phyloP scores from a whole-genome alignment of 2,797 vertebrate genomes.

The Enteromius argenteus region DNA sequence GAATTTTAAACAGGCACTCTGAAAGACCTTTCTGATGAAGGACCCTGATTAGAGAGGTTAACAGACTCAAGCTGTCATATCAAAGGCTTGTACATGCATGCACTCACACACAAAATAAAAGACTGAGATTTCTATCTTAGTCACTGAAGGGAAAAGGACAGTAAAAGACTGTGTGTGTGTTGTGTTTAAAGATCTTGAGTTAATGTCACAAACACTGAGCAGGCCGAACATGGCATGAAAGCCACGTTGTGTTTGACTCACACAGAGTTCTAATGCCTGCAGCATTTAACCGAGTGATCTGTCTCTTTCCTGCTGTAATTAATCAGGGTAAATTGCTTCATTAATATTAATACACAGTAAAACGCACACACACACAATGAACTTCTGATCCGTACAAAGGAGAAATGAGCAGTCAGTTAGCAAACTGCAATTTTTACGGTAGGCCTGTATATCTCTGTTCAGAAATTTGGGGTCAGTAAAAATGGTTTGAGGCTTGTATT shows the following conservation, averaged over 20 bases:
- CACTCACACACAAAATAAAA: constrained; percentile 35
- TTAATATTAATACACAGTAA: constrained; percentile 44
- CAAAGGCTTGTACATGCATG: constrained; percentile 47
- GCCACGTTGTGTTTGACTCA: constrained; percentile 14
- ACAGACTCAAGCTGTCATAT: constrained; percentile 51
- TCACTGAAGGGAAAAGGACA: constrained; percentile 12
- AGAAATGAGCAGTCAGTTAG: background rate
- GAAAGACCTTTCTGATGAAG: constrained; percentile 51
- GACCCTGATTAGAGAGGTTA: constrained; percentile 56
- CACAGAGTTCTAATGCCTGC: constrained; percentile 30
- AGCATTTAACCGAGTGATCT: constrained; percentile 35
- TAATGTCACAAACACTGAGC: constrained; percentile 18
- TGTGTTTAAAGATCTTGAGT: constrained; percentile 25
- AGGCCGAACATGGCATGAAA: constrained; percentile 26
- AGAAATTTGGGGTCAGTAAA: background rate
- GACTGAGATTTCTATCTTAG: constrained; percentile 48
- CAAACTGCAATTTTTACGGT: background rate
- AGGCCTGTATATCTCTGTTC: background rate
- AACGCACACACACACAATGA: constrained; percentile 9
- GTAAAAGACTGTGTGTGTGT: constrained; percentile 16
- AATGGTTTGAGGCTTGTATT: background rate
- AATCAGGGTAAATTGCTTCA: constrained; percentile 35
- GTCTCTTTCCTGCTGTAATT: constrained; percentile 39
- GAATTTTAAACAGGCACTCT: constrained; percentile 55
- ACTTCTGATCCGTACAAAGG: constrained; percentile 61